These are phyloP conservation scores for Sarcophaga subvicina DNA, from an alignment of 2,888 invertebrate genomes.

Conservation along the genomic window DNA sequence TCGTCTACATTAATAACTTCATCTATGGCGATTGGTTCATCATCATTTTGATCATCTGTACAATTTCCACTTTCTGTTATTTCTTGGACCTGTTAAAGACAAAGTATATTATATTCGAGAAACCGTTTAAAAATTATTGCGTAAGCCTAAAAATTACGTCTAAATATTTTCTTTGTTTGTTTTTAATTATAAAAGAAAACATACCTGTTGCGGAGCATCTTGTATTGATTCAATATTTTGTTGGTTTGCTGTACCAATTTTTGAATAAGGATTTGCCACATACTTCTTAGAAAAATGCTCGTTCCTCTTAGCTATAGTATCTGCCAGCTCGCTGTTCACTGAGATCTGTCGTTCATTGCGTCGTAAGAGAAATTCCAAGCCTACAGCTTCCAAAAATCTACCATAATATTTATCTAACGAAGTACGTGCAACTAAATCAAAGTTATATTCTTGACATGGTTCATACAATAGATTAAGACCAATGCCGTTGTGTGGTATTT, in stretches of 20 bases:
- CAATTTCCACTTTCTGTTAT: slow-evolving; percentile 70
- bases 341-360: slow-evolving; percentile 54
- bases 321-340: background rate
- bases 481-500: slow-evolving; percentile 67
- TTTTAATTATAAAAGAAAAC: background rate
- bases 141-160: background rate
- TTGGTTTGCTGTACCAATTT: slow-evolving; percentile 50
- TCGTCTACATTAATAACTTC: slow-evolving; percentile 32
- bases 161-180: background rate
- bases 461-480: slow-evolving; percentile 74
- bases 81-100: slow-evolving; percentile 69
- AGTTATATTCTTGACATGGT: slow-evolving; percentile 72
- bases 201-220: slow-evolving; percentile 70
- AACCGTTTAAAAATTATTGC: background rate
- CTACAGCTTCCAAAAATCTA: slow-evolving; percentile 77
- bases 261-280: slow-evolving; percentile 72
- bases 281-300: slow-evolving; percentile 66
- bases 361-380: slow-evolving; percentile 72
- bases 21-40: background rate
- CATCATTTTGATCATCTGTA: slow-evolving; percentile 14
- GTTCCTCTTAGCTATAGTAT: slow-evolving; percentile 47
- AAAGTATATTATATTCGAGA: slow-evolving; percentile 19
- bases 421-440: slow-evolving; percentile 73
- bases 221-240: background rate
- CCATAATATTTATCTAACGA: slow-evolving; percentile 75